Evolutionary conservation across 2,113 vertebrate species (phyloP).

Genomic region (Brachyhypopomus occidentalis): DNA sequence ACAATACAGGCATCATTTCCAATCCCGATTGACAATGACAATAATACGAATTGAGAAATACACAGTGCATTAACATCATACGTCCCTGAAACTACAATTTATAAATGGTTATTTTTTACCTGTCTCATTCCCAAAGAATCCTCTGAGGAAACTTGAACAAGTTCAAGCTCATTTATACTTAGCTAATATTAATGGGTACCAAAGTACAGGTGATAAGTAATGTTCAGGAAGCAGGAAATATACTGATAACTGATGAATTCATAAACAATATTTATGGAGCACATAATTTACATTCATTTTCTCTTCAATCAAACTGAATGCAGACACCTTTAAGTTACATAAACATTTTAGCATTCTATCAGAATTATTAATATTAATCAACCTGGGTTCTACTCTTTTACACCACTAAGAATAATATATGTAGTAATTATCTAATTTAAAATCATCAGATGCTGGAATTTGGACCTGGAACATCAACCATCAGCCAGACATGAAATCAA

Average conservation of each 20-base stretch:
- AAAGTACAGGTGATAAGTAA: slow-evolving; percentile 75
- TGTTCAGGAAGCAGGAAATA: slow-evolving; percentile 36
- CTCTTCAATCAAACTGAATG: background rate
- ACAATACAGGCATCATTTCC: background rate
- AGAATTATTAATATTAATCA: background rate
- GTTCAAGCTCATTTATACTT: slow-evolving; percentile 66
- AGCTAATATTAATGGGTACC: slow-evolving; percentile 66
- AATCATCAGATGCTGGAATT: background rate
- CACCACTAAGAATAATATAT: background rate
- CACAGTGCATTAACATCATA: background rate
- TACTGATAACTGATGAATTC: slow-evolving; percentile 32
- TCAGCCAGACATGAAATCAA: too few species aligned
- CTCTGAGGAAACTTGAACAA: slow-evolving; percentile 33
- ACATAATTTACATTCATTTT: background rate
- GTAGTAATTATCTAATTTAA: background rate
- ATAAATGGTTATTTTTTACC: slow-evolving; percentile 58
- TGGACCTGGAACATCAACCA: too few species aligned
- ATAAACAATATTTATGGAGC: slow-evolving; percentile 31
- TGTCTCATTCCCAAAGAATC: slow-evolving; percentile 49
- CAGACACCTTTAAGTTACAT: background rate
- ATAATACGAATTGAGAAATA: background rate
- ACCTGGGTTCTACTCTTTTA: background rate
- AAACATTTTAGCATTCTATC: background rate
- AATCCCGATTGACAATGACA: background rate
- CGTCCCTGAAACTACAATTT: background rate